Evolutionary conservation across 2,113 vertebrate genomes (phyloP).

Genomic region (Tauraco erythrolophus): DNA sequence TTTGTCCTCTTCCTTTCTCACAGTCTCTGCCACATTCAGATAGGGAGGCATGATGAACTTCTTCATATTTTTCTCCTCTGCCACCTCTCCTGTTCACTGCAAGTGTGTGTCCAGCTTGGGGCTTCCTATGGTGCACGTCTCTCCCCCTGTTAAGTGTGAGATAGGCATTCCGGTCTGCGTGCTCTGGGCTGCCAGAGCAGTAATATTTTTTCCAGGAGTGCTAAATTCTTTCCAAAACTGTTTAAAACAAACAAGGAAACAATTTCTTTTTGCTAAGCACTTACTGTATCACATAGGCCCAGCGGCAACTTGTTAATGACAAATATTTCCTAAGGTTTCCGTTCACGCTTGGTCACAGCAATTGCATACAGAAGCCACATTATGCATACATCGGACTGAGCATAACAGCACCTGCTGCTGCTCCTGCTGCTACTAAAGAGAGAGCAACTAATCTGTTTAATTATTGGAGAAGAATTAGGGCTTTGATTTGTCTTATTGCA

Average conservation of each 20-base stretch:
- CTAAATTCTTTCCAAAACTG: neutral
- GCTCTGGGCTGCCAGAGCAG: neutral
- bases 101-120: neutral
- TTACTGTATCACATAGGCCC: neutral
- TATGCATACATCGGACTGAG: neutral
- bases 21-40: neutral
- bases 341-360: neutral
- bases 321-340: neutral
- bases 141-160: neutral
- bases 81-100: neutral
- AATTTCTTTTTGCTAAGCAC: neutral
- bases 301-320: neutral
- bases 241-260: conserved; percentile 7
- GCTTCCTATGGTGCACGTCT: neutral
- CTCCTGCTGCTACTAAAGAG: conserved; percentile 44
- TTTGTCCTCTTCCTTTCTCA: neutral
- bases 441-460: conserved; percentile 42
- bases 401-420: conserved; percentile 18
- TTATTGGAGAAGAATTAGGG: conserved; percentile 40
- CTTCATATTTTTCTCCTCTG: neutral
- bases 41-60: neutral
- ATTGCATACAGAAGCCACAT: neutral
- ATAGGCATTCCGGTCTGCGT: neutral
- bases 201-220: neutral
- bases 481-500: conserved; percentile 38